A percentile compares a stretch with the other conserved stretches of the same genome.
phyloP scores from a whole-genome alignment of 2,113 vertebrate species.

The Oreotrochilus melanogaster region DNA sequence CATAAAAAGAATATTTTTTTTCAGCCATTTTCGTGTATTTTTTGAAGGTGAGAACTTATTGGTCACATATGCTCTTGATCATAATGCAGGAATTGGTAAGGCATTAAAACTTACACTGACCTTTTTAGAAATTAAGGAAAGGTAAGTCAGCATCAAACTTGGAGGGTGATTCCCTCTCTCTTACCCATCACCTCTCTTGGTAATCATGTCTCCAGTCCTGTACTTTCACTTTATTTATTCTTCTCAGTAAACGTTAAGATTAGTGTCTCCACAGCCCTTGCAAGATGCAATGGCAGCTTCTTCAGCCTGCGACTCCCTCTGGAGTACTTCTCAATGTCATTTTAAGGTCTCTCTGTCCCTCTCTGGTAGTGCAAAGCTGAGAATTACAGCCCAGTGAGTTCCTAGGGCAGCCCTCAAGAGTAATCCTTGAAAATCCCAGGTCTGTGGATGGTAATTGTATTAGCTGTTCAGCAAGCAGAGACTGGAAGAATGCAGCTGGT shows the following conservation, averaged over 20 bases:
- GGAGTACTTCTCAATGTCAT: background rate
- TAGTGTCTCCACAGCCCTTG: background rate
- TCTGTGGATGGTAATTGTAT: slow-evolving; percentile 63
- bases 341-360: background rate
- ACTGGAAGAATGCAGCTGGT: slow-evolving; percentile 46
- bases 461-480: slow-evolving; percentile 13
- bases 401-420: background rate
- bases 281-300: background rate
- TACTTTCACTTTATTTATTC: background rate
- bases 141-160: rapidly evolving
- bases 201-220: background rate
- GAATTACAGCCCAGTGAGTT: background rate
- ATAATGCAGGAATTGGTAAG: background rate
- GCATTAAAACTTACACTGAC: background rate
- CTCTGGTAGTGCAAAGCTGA: background rate
- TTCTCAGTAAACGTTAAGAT: background rate
- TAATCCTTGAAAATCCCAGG: slow-evolving; percentile 61
- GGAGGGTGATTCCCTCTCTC: background rate
- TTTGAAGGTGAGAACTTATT: background rate
- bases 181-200: background rate
- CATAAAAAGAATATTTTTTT: background rate
- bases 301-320: background rate
- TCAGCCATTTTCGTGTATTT: background rate
- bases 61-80: background rate
- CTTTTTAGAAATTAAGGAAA: background rate